A percentile compares a stretch with the other conserved stretches of the same genome.
phyloP scores from a whole-genome alignment of 2,113 vertebrate genomes.

The Alligator sinensis region DNA sequence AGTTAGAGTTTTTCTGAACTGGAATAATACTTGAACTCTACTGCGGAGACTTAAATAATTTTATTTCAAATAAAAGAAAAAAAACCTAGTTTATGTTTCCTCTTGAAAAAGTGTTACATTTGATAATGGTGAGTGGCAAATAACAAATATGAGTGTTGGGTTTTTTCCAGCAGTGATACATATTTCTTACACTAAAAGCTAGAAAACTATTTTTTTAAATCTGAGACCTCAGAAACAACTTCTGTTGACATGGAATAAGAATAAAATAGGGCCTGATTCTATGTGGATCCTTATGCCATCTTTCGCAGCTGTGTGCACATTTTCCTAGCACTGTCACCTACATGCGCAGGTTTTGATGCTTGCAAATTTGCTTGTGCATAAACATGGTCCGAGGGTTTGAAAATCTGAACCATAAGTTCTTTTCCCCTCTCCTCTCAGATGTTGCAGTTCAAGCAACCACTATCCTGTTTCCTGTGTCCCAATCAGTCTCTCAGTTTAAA shows the following conservation, averaged over 20 bases:
- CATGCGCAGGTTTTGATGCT: background rate
- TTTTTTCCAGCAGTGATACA: background rate
- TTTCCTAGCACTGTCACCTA: background rate
- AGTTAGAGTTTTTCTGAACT: constrained; percentile 63
- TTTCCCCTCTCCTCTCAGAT: constrained; percentile 60
- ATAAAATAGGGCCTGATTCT: background rate
- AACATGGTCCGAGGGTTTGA: background rate
- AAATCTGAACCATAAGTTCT: constrained; percentile 20
- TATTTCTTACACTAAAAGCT: background rate
- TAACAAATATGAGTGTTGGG: background rate
- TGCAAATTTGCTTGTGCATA: background rate
- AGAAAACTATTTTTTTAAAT: background rate
- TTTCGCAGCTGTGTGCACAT: background rate
- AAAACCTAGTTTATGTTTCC: background rate
- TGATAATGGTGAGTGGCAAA: background rate
- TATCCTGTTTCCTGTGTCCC: constrained; percentile 19
- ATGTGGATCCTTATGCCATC: background rate
- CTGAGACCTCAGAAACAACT: background rate
- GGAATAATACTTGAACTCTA: constrained; percentile 58
- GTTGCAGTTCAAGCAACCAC: constrained; percentile 27
- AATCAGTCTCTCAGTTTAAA: constrained; percentile 32
- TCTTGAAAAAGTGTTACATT: constrained; percentile 1
- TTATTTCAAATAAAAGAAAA: constrained; percentile 41
- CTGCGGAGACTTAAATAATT: constrained; percentile 44
- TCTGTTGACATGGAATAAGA: constrained; percentile 51